Evolutionary conservation across 2,113 vertebrate genomes (phyloP), one percentile per base, ranked within the genome.

Genomic region (Galeopterus variegatus): DNA sequence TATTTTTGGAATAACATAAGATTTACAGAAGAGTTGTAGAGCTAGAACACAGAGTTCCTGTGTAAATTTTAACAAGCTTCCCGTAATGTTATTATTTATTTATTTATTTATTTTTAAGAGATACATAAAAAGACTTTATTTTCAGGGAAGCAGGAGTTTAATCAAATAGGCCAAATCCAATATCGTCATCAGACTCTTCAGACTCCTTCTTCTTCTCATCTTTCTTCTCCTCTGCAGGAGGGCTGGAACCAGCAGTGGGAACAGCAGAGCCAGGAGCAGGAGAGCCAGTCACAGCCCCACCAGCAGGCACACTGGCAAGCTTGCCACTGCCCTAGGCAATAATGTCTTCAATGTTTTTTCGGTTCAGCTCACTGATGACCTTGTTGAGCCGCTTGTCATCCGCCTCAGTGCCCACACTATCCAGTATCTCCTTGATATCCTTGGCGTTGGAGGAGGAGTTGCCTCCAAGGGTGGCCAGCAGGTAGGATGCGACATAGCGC

Each of bases 191-290:
- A 0, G 99, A 99, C 98, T 99, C 99, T 97, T 99, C 99, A 3
- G 99, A 99, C 82, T 99, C 99, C 4, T 99, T 99, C 26, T 99
- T 99, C 99, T 99, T 99, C 98, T 99, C 99, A 33, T 99, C 99
- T 90, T 99, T 99, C 99, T 99, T 99, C 93, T 99, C 99, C 97
- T 99, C 99, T 0, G 98, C 98, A 85, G 98, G 98, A 26, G 99
- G 98, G 73, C 99, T 97, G 3, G 98, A 97, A 96, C 99, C 99
- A 69, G 99, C 98, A 65, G 99, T 99, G 79, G 99, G 99, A 69
- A 99, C 99, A 58, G 99, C 99, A 10, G 99, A 98, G 13, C 99
- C 99, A 7, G 98, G 97, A 73, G 98, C 98, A 6, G 98, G 98
- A 48, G 99, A 98, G n/a, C 99, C 99, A 0, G 99, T 99, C 8